Percentiles rank a stretch among this genome's conserved stretches.
Evolutionary conservation across 2,113 vertebrate species (phyloP).

Genomic region (Odontesthes bonariensis): DNA sequence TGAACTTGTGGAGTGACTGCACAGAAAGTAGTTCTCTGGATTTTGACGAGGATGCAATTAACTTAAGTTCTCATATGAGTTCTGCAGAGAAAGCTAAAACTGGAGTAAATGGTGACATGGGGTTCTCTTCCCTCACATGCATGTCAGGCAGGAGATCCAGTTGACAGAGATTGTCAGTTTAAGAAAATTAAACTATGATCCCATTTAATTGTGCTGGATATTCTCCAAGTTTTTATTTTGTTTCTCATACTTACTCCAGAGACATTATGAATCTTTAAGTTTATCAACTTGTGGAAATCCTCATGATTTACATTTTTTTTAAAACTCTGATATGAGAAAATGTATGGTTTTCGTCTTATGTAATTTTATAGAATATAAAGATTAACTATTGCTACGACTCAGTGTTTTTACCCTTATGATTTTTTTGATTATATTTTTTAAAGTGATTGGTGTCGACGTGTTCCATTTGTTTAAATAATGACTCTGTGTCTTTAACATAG

Average conservation of each 20-base stretch:
- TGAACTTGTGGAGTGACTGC: conserved; percentile 35
- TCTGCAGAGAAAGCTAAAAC: conserved; percentile 17
- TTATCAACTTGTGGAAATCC: too few species aligned
- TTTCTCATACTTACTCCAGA: conserved; percentile 13
- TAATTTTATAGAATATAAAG: conserved; percentile 1
- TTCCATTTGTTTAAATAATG: background rate
- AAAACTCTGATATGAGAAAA: background rate
- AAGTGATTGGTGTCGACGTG: background rate
- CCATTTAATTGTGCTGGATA: conserved; percentile 47
- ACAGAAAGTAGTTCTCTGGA: conserved; percentile 35
- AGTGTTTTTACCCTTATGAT: background rate
- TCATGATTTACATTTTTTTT: too few species aligned
- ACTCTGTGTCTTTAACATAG: too few species aligned
- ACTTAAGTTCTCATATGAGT: conserved; percentile 35
- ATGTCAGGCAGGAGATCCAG: conserved; percentile 25
- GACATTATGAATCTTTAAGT: background rate
- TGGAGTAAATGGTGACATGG: background rate
- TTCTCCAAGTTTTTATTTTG: conserved; percentile 26
- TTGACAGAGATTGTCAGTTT: conserved; percentile 54
- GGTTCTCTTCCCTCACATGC: background rate
- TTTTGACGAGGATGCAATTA: conserved; percentile 57
- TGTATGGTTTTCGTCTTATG: background rate
- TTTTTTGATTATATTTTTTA: background rate
- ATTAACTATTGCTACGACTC: background rate
- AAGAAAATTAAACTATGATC: conserved; percentile 64